Evolutionary conservation across 2,113 vertebrate genomes (phyloP), one percentile per base, ranked within the genome.

Genomic region (Loxodonta africana): DNA sequence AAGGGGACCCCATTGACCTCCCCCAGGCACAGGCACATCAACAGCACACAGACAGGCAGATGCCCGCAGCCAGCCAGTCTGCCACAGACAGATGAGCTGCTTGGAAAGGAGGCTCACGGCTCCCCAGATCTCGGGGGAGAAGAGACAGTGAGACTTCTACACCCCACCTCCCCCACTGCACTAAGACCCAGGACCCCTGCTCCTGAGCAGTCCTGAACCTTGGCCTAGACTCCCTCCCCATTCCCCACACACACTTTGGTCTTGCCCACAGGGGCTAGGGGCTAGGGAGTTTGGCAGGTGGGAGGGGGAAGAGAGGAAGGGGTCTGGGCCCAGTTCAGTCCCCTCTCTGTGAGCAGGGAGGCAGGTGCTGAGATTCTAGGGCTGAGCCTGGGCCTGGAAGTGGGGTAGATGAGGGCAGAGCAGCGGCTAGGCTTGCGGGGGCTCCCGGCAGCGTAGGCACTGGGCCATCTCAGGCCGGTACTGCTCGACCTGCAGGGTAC

Each of bases 401-500:
- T 95, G 85, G 95, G 94, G 57, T 17, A 95, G 94, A 65, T 12
- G 83, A 62, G 46, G 81, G 82, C 0, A 5, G 74, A 83, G 73
- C 62, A 4, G 0, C 0, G 21, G 88, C 96, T 96, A 98, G 97
- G 96, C 97, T 51, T 96, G 94, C 0, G 90, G 93, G 41, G 97
- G 98, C 37, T 98, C 98, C 95, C 2, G 95, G 94, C 99, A 99
- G 96, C 98, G 99, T 69, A 46, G 96, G 93, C 99, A 99, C 97
- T 98, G 98, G 41, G 97, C 98, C 99, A 99, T 99, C 96, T 99
- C 99, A 0, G 99, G 99, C 60, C 51, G 98, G 98, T 99, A 99
- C 62, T 69, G 98, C 96, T 99, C 99, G 18, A 99, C 99, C 98
- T 99, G 99, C 96, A 99, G 99, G 20, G 99, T 99, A 97, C 99